Evolutionary conservation across 2,888 invertebrate genomes (phyloP), one percentile per base, ranked within the genome.

Genomic region (Hydrotaea cyrtoneurina): DNA sequence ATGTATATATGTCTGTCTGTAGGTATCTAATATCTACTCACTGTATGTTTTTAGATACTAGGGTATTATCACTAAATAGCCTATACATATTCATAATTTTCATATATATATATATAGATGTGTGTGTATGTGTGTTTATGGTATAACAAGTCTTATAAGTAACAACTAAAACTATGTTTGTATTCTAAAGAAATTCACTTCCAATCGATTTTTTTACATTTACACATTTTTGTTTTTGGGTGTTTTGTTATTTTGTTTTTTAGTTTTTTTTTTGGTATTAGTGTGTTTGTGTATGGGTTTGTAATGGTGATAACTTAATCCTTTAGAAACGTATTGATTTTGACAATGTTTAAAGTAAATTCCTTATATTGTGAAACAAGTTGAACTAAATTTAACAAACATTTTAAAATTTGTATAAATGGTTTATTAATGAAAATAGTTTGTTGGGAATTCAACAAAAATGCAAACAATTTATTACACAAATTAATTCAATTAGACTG

Each of bases 101-200:
- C 83, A 80, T 13, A n/a, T 50, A 26, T 72, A 50, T 50, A 23
- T 23, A 23, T 71, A 2, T 43, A 15, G 43, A n/a, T 39, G 11
- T 46, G 36, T 19, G 17, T 53, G 15, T 36, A 7, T 73, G 15
- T 74, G 53, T 78, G 59, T 71, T 39, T 75, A 62, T 78, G 7
- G n/a, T 78, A 50, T 81, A 84, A 84, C 75, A 81, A 72, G 43
- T 84, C 59, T 78, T 53, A 75, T 46, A 71, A 57, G 19, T 78
- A 64, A 50, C 55, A 62, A 74, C 11, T 80, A 64, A 53, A 74
- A 80, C 59, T 83, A 77, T n/a, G 15, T 15, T 39, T 74, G 31
- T 57, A 19, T 57, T 13, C 59, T 59, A 15, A 74, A 74, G 43
- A 57, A 15, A 21, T 46, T 69, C 13, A 43, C 21, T 17, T 43